Evolutionary conservation across 2,113 vertebrate species (phyloP), one percentile per base, ranked within the genome.

Genomic region (Apodemus speciosus): DNA sequence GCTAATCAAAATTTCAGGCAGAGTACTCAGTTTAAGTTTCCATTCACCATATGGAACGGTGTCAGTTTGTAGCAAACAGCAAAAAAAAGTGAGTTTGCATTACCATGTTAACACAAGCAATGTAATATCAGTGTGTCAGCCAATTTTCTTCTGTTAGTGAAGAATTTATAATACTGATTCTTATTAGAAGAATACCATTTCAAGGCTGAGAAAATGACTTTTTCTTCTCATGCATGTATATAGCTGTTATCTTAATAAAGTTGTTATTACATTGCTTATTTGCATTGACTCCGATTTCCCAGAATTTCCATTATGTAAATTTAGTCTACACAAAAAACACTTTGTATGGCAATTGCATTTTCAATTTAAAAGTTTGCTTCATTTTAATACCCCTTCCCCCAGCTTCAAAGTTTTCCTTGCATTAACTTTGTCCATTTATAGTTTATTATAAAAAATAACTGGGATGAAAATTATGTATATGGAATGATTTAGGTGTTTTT

Each of bases 251-350:
- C 96, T 98, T 93, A 96, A 95, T 97, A 97, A 97, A 93, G 43
- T 53, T 97, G 95, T 96, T 97, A 88, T 95, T 97, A 79, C 51
- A 85, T 27, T 97, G 46, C 56, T 35, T 97, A 92, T 97, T 97
- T 97, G 95, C 85, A 91, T 95, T 96, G 64, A 97, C 92, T 97
- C 94, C 95, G 91, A 64, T 90, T 60, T 79, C 88, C 85, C 92
- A 95, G 85, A 77, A 97, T 94, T 96, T 92, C 87, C 85, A 84
- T 97, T 97, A 97, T 97, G 84, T 68, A 97, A 97, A 95, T 97
- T 94, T 97, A 93, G 11, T 93, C 84, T n/a, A 51, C 49, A 87
- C 35, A 40, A 14, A 80, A 97, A 92, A 9, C 73, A 20, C 35
- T 93, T 96, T 87, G 3, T 86, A 88, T 95, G 10, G 11, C 16